Evolutionary conservation across 2,113 vertebrate species (phyloP).

Genomic region (Gallinago jamesoni): DNA sequence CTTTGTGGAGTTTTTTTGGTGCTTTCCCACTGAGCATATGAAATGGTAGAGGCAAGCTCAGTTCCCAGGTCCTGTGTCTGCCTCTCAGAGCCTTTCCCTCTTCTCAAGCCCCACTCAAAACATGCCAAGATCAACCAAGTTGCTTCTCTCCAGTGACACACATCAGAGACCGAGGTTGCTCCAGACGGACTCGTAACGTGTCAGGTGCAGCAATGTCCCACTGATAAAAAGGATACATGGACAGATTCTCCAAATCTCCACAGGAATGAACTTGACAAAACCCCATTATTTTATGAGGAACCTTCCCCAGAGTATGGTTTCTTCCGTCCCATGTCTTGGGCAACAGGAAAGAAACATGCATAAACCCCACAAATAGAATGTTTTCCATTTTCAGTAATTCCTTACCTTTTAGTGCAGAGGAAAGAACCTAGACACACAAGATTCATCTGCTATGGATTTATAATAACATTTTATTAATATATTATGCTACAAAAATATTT

Average conservation of each 20-base stretch:
- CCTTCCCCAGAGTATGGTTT: background rate
- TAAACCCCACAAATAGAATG: background rate
- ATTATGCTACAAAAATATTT: conserved; percentile 86
- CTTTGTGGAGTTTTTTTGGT: background rate
- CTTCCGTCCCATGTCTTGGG: background rate
- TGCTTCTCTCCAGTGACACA: background rate
- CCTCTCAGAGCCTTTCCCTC: background rate
- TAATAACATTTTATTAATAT: conserved; percentile 83
- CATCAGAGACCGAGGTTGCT: background rate
- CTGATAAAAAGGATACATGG: background rate
- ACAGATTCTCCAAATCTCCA: background rate
- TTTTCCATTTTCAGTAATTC: background rate
- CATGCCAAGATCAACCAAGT: background rate
- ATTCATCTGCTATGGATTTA: conserved; percentile 58
- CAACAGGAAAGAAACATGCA: background rate
- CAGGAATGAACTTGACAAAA: background rate
- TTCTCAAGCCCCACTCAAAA: background rate
- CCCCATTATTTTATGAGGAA: background rate
- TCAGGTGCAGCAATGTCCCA: background rate
- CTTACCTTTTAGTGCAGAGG: background rate
- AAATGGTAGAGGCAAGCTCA: background rate
- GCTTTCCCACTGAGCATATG: background rate
- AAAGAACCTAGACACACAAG: background rate
- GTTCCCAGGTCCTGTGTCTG: background rate
- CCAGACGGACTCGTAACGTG: background rate